These are phyloP conservation scores for Itoplectis maculator DNA, from an alignment of 2,888 invertebrate species.

Conservation along the genomic window DNA sequence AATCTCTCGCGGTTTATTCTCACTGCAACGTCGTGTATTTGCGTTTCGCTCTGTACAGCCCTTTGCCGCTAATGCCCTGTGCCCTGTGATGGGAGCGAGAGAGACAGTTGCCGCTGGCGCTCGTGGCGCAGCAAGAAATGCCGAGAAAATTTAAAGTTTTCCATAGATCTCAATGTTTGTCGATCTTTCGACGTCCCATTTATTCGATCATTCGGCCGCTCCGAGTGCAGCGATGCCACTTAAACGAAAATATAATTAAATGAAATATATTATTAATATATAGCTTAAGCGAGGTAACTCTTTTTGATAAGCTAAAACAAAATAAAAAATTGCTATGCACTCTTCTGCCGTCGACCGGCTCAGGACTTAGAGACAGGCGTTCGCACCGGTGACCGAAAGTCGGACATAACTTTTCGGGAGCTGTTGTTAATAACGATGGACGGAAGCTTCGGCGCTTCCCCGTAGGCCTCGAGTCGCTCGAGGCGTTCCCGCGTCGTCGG, in stretches of 20 bases:
- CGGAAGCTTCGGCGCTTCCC: conserved; percentile 86
- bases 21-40: background rate
- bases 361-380: conserved; percentile 52
- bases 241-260: background rate
- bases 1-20: conserved; percentile 17
- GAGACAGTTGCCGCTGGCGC: too few relatives aligned
- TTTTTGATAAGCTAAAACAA: background rate
- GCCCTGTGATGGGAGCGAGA: too few relatives aligned
- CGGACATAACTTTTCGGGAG: conserved; percentile 78
- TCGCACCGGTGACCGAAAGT: conserved; percentile 71
- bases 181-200: background rate
- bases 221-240: background rate
- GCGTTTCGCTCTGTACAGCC: background rate
- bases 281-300: background rate
- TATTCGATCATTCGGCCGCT: background rate
- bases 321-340: too few relatives aligned
- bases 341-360: too few relatives aligned
- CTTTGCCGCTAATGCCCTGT: background rate
- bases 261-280: conserved; percentile 21
- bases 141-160: background rate
- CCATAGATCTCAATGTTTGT: background rate
- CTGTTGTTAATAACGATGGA: conserved; percentile 84
- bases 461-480: conserved; percentile 86
- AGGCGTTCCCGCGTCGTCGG: conserved; percentile 82
- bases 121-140: too few relatives aligned